Percentiles rank a stretch among this genome's conserved stretches.
Conservation (phyloP, 1,140 invertebrate species). For the Ceratina australensis region DNA sequence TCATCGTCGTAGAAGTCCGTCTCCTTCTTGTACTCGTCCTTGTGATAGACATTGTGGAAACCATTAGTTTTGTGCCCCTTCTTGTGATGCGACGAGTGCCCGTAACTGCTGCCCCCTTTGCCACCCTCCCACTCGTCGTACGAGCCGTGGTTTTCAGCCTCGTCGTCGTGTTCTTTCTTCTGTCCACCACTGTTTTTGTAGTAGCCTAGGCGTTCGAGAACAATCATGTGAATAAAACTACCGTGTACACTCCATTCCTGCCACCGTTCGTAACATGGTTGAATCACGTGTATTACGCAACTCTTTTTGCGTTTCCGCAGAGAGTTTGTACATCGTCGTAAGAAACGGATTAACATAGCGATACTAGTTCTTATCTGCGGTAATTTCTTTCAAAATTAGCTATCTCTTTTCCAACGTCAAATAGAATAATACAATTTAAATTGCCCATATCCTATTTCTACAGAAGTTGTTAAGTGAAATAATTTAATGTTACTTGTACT, state of each 20-base stretch:
- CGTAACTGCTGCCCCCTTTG: slow-evolving; percentile 83
- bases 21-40: slow-evolving; percentile 88
- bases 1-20: slow-evolving; percentile 86
- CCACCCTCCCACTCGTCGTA: slow-evolving; percentile 85
- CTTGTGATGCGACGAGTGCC: slow-evolving; percentile 82
- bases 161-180: slow-evolving; percentile 84
- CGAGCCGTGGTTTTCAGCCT: slow-evolving; percentile 83
- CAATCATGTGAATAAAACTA: not conserved
- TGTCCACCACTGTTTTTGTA: slow-evolving; percentile 83
- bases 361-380: not conserved
- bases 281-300: not conserved
- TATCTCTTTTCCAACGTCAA: too few relatives aligned
- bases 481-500: slow-evolving; percentile 8
- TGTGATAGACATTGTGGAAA: slow-evolving; percentile 86
- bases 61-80: slow-evolving; percentile 86
- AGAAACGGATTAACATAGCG: not conserved
- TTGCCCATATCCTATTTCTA: too few relatives aligned
- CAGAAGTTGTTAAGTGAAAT: too few relatives aligned
- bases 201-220: slow-evolving; percentile 76
- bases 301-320: not conserved
- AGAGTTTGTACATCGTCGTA: not conserved
- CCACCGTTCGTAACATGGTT: too few relatives aligned
- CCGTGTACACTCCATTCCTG: not conserved
- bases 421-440: too few relatives aligned
- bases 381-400: too few relatives aligned